Conservation (phyloP, 1,140 invertebrate genomes). For the Drosophila erecta region DNA sequence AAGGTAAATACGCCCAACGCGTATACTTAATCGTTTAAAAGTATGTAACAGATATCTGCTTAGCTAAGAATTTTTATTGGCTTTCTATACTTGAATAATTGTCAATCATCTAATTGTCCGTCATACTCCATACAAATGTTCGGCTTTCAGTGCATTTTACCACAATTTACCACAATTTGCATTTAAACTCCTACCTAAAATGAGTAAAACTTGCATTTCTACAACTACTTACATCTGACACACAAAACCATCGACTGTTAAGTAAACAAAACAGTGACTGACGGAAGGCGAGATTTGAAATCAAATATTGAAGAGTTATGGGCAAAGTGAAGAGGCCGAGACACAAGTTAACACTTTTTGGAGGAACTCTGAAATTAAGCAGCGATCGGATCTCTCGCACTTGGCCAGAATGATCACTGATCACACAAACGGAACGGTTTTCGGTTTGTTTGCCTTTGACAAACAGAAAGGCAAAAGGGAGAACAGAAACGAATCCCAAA, state of each 20-base stretch:
- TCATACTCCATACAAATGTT: too few species aligned
- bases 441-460: constrained; percentile 61
- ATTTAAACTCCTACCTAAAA: background rate
- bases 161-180: too few species aligned
- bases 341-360: constrained; percentile 35
- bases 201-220: background rate
- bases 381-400: constrained; percentile 13
- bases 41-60: too few species aligned
- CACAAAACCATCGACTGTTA: background rate
- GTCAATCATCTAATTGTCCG: too few species aligned
- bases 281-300: constrained; percentile 10
- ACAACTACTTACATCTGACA: background rate
- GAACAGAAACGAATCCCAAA: constrained; percentile 60
- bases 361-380: constrained; percentile 27
- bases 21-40: too few species aligned
- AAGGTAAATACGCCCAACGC: too few species aligned
- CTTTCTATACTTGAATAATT: too few species aligned
- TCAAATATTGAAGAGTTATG: constrained; percentile 50
- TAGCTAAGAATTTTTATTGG: too few species aligned
- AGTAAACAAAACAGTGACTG: constrained; percentile 7
- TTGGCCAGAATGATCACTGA: constrained; percentile 30
- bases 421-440: constrained; percentile 50
- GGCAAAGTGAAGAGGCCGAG: constrained; percentile 27
- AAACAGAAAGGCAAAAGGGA: constrained; percentile 58
- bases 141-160: too few species aligned